phyloP scores from a whole-genome alignment of 2,888 invertebrate genomes.

The Steinernema scapterisci region DNA sequence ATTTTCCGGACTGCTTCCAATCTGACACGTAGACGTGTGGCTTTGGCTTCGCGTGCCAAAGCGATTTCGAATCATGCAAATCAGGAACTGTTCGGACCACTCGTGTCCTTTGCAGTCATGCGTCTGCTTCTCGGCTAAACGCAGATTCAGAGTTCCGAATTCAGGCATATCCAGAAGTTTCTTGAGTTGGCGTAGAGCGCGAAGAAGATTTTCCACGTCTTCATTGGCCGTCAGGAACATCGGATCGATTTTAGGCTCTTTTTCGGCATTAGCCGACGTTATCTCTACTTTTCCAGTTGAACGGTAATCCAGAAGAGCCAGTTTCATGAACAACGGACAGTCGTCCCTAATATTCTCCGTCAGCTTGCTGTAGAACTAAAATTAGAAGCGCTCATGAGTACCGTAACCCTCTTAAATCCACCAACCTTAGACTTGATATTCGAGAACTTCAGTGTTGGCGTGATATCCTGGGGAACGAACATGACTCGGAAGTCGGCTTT shows the following conservation, averaged over 20 bases:
- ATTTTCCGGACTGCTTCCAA: background rate
- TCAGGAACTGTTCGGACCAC: conserved; percentile 14
- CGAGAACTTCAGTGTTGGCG: conserved; percentile 16
- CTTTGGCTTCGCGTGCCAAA: conserved; percentile 22
- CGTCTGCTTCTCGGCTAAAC: conserved; percentile 10
- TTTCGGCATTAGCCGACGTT: background rate
- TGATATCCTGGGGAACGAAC: conserved; percentile 14
- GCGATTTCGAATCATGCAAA: conserved; percentile 21
- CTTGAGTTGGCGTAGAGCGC: background rate
- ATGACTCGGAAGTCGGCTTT: conserved; percentile 17
- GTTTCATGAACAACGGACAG: conserved; percentile 16
- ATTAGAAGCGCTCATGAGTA: background rate
- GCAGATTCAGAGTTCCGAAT: background rate
- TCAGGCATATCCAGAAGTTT: conserved; percentile 11
- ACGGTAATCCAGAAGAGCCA: conserved; percentile 22
- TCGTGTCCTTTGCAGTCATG: conserved; percentile 13
- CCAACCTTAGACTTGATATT: conserved; percentile 1
- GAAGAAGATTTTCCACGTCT: background rate
- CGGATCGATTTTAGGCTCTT: conserved; percentile 10
- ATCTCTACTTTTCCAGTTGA: conserved; percentile 20
- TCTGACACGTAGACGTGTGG: conserved; percentile 23
- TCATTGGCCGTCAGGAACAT: conserved; percentile 24
- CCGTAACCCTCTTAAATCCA: background rate
- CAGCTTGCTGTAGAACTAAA: conserved; percentile 23
- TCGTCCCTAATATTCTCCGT: conserved; percentile 7